Evolutionary conservation across 2,888 invertebrate genomes (phyloP), one percentile per base, ranked within the genome.

Genomic region (Noctuana brunneofusca): DNA sequence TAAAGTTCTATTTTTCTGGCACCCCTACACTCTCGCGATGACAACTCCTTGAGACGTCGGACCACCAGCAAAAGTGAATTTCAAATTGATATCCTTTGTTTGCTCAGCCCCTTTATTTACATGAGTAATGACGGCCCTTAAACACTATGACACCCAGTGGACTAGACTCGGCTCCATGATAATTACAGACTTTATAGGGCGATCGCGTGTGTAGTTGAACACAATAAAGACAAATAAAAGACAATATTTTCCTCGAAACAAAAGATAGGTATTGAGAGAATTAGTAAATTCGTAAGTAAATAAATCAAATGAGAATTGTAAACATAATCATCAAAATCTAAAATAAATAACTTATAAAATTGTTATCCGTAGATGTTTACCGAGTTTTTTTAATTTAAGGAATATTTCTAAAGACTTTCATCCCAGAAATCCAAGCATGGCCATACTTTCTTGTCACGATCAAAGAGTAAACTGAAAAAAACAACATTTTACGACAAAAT

Each of bases 401-500:
- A 27, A 3, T 27, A 27, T 27, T 27, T 27, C 27, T 27, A 27
- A 27, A 27, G 3, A 27, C 8, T 27, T n/a, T 3, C 18, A 52
- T 30, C n/a, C 6, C n/a, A 6, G 11, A 24, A 35, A 35, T 35
- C 35, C 35, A 35, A n/a, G 27, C 9, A 27, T 9, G 9, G 27
- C 27, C 35, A 4, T n/a, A 35, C 3, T n/a, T 35, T 35, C 3
- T 49, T 24, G 27, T 24, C 27, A 49, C 24, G 12, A 8, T 49
- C 20, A 41, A 4, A 27, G 20, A 32, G 52, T 14, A 43, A 43
- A 11, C 9, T 18, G 27, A 35, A 22, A 24, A 48, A 63, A 64
- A 38, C 32, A 32, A 24, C 22, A 30, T 63, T 63, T 55, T 59
- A 63, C 30, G 57, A 60, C 58, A 49, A 58, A 65, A 64, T 65